Base-by-base conservation (phyloP, 2,113 vertebrate genomes). In the Dendrocopos noguchii region DNA sequence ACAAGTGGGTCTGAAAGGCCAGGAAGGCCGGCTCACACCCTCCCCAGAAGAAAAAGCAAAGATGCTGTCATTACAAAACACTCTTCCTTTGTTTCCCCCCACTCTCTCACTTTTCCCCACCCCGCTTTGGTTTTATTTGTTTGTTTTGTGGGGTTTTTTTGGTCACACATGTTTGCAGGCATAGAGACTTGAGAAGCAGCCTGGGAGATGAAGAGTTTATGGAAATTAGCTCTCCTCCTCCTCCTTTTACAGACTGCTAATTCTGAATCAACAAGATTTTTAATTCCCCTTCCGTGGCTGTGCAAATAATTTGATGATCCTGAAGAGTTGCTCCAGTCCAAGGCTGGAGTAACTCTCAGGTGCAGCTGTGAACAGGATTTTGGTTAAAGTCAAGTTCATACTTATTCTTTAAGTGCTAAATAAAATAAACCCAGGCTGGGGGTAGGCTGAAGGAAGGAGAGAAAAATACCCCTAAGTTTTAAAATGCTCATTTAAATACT, bases 321-420 rank as follows among this genome's bases (percentile, higher is more conserved):
- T 84, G 19, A 36, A 84, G 85, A 73, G 53, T 84, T 95, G 42
- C 76, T 94, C 87, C 91, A 83, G 52, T 94, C 92, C 89, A 82
- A 91, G 70, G 63, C 84, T 87, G 81, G 93, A 89, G 82, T 84
- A 95, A 93, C 79, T 80, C 87, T 94, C 61, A 94, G 93, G 93
- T 97, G 74, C 76, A 93, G 82, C 88, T 63, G 67, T 73, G 91
- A 95, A 84, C 78, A 79, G 87, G 87, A 85, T 95, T 97, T 93
- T 87, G 92, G 96, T 93, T 87, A 90, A 95, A 95, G 79, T 96
- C 85, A 96, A 94, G 80, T 96, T 94, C 92, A 88, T 97, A 91
- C 92, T 84, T 95, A 97, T 96, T 81, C 80, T 97, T 85, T 77
- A 84, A 88, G 70, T 92, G 85, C 90, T 88, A 93, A 90, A 95